Base-by-base conservation (phyloP, 2,888 invertebrate genomes). In the Drosophila fungiperda region DNA sequence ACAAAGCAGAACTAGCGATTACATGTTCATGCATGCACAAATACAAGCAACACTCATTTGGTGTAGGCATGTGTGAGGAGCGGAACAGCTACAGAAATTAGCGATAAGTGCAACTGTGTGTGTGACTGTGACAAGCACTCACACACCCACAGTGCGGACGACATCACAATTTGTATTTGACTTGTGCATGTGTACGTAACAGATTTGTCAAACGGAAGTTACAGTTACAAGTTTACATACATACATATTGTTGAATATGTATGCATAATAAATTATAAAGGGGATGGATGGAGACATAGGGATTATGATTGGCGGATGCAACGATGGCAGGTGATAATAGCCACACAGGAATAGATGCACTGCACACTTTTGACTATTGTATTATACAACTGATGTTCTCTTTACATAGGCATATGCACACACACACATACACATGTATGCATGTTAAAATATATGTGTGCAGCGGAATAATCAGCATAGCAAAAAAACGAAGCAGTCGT, bases 131-230 rank as follows among this genome's bases (percentile, higher is more conserved):
- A 38, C 32, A 72, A 67, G 12, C 42, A 36, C 50, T 12, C 17
- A 61, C 26, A 6, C 15, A 63, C 15, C 36, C 26, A 54, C 26
- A 29, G 55, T 76, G 73, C 53, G 73, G 57, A 61, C 54, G 53
- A 66, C 54, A 77, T 50, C 38, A 54, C 52, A 66, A 59, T 52
- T 60, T 62, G 52, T 36, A 38, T 36, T 72, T 52, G 33, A 45
- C 35, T 35, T 38, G 15, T 42, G 12, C n/a, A 48, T 57, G 33
- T 57, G 58, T 45, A n/a, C 58, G 42, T 49, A 52, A 64, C 57
- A 64, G 66, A 77, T 76, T 71, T 60, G 50, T 48, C 57, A 60
- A 66, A 49, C 78, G 72, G 76, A 77, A 76, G 63, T 72, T 55
- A 77, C 60, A 61, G 52, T 53, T 57, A 38, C 36, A 68, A 48